Evolutionary conservation across 2,888 invertebrate genomes (phyloP).

Genomic region (Baronia brevicornis): DNA sequence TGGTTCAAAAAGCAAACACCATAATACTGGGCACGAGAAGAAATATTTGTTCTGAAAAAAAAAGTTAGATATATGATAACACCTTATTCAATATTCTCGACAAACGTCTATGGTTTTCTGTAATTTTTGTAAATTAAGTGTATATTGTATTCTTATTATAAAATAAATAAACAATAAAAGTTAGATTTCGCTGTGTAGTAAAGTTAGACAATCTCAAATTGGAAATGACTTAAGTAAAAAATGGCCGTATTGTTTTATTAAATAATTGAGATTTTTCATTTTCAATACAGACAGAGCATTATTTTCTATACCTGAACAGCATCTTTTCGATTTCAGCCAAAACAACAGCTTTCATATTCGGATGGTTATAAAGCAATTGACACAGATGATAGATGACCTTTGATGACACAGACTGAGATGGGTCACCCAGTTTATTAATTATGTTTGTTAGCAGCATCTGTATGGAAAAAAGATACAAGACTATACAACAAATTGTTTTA

Average conservation of each 20-base stretch:
- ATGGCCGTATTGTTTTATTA: background rate
- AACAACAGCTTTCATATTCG: slow-evolving; percentile 93
- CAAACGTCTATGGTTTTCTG: too few species aligned
- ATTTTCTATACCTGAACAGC: slow-evolving; percentile 78
- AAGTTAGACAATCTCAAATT: too few species aligned
- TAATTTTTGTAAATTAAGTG: too few species aligned
- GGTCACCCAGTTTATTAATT: slow-evolving; percentile 97
- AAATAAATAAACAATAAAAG: background rate
- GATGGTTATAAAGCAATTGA: slow-evolving; percentile 87
- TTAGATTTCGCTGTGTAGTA: too few species aligned
- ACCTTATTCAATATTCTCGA: too few species aligned
- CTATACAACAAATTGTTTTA: background rate
- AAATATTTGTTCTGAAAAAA: slow-evolving; percentile 83
- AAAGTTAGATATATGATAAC: background rate
- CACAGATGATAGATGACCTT: slow-evolving; percentile 90
- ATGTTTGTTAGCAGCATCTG: slow-evolving; percentile 85
- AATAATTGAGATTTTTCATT: background rate
- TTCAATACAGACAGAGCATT: background rate
- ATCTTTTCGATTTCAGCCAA: slow-evolving; percentile 92
- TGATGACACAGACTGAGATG: slow-evolving; percentile 89
- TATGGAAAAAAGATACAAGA: slow-evolving; percentile 1
- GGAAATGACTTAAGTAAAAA: too few species aligned
- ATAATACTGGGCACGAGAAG: slow-evolving; percentile 92
- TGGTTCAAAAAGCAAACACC: slow-evolving; percentile 94
- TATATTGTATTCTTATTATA: slow-evolving; percentile 8